Conservation (phyloP, 2,797 vertebrate species). For the Sciurus carolinensis region DNA sequence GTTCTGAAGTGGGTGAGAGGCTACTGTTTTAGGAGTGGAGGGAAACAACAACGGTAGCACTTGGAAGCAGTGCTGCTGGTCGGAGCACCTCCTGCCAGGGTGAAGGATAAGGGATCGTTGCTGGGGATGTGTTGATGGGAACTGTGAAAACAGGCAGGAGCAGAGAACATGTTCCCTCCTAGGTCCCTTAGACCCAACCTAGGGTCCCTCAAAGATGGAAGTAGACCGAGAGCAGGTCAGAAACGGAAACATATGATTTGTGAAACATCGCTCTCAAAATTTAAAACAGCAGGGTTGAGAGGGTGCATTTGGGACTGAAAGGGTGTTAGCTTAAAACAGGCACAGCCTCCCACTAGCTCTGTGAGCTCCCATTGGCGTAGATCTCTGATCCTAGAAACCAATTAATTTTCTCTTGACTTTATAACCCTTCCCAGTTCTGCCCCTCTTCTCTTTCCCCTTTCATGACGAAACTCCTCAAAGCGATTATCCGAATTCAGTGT, state of each 20-base stretch:
- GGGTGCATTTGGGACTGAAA: not conserved
- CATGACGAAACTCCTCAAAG: not conserved
- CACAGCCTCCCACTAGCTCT: not conserved
- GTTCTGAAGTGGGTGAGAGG: not conserved
- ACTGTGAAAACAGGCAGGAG: not conserved
- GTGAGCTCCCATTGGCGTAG: not conserved
- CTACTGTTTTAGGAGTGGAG: not conserved
- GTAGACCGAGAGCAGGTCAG: not conserved
- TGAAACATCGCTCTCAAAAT: not conserved
- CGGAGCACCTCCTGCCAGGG: not conserved
- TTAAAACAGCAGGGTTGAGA: not conserved
- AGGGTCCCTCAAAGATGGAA: not conserved
- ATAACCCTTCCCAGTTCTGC: not conserved
- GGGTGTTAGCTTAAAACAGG: not conserved
- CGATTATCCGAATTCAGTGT: not conserved
- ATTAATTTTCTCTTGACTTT: not conserved
- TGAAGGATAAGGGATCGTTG: not conserved
- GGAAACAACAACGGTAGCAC: not conserved
- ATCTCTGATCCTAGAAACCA: not conserved
- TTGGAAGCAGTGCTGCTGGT: not conserved
- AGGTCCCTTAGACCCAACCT: not conserved
- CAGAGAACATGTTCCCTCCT: not conserved
- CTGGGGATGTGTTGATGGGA: not conserved
- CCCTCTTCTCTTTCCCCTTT: not conserved
- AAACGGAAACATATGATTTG: not conserved